Evolutionary conservation across 2,888 invertebrate species (phyloP).

Genomic region (Adela reaumurella): DNA sequence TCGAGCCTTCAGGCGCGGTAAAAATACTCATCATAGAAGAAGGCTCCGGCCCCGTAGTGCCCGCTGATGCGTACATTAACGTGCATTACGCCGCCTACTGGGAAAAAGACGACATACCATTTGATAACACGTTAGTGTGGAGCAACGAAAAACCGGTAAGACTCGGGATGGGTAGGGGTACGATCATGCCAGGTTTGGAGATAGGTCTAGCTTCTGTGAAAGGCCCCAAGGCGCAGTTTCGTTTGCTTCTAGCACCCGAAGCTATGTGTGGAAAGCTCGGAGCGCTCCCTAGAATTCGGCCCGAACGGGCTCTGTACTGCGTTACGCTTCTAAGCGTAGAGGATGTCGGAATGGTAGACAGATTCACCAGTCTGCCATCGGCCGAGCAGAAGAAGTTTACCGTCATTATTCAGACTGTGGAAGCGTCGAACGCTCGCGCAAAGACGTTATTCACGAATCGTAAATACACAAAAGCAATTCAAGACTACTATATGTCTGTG

Average conservation of each 20-base stretch:
- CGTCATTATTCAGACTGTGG: constrained; percentile 28
- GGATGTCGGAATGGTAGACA: constrained; percentile 25
- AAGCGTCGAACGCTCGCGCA: constrained; percentile 25
- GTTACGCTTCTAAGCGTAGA: constrained; percentile 27
- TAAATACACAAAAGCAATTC: constrained; percentile 25
- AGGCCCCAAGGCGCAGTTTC: constrained; percentile 30
- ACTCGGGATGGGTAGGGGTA: constrained; percentile 24
- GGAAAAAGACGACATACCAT: constrained; percentile 34
- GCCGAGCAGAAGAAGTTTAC: constrained; percentile 33
- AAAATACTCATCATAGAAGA: constrained; percentile 40
- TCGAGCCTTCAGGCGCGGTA: constrained; percentile 30
- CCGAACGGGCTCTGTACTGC: constrained; percentile 30
- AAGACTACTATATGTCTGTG: constrained; percentile 32
- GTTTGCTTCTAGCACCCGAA: constrained; percentile 27
- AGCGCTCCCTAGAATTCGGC: constrained; percentile 26
- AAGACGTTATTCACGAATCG: constrained; percentile 25
- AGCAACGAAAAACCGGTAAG: constrained; percentile 25
- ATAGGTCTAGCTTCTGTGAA: constrained; percentile 26
- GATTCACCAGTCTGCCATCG: constrained; percentile 35
- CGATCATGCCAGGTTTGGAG: constrained; percentile 32
- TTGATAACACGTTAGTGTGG: constrained; percentile 38
- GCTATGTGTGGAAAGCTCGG: constrained; percentile 33
- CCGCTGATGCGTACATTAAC: constrained; percentile 30
- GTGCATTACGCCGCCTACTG: constrained; percentile 43
- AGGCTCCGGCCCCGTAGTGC: constrained; percentile 34